Percentiles rank a stretch among this genome's conserved stretches.
phyloP scores from a whole-genome alignment of 2,797 vertebrate genomes.

The Phoebastria nigripes region DNA sequence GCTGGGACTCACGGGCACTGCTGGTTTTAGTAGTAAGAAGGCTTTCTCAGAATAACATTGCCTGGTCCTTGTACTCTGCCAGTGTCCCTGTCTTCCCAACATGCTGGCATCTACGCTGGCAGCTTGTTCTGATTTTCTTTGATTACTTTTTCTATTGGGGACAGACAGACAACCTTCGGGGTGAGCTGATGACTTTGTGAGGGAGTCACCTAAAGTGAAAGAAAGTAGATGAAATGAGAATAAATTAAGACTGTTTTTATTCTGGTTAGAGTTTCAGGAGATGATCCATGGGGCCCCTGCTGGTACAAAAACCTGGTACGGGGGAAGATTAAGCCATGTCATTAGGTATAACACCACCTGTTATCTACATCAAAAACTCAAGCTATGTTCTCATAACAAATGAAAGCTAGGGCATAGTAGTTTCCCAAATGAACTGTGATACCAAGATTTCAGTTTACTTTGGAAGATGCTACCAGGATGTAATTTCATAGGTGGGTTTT shows the following conservation, averaged over 20 bases:
- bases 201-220: background rate
- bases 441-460: conserved; percentile 47
- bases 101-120: rapidly evolving
- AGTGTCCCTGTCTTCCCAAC: background rate
- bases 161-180: background rate
- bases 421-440: conserved; percentile 11
- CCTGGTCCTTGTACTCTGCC: background rate
- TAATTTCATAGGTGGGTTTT: conserved; percentile 57
- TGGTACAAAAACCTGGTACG: background rate
- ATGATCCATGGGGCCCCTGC: background rate
- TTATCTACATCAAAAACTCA: background rate
- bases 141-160: background rate
- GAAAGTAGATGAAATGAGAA: background rate
- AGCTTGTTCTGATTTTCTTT: background rate
- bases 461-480: conserved; percentile 48
- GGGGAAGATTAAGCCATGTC: background rate
- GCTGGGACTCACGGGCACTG: background rate
- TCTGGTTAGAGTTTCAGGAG: background rate
- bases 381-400: background rate
- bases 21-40: background rate
- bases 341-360: background rate
- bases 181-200: background rate
- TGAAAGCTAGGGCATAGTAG: background rate
- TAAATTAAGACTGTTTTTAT: background rate
- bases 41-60: background rate